phyloP scores from a whole-genome alignment of 2,888 invertebrate genomes.

The Allygus modestus region DNA sequence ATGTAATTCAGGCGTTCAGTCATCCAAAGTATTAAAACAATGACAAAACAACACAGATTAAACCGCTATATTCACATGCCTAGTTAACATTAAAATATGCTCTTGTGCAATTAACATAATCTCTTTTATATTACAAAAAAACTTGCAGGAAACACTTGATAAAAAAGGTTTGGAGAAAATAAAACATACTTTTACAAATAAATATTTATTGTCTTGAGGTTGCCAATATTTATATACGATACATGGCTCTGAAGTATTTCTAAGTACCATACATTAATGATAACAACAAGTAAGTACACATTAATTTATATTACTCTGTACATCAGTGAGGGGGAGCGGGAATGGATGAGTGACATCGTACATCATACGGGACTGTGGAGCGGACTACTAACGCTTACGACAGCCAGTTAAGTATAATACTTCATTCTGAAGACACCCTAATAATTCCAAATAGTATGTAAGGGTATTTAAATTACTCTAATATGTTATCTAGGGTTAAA shows the following conservation, averaged over 20 bases:
- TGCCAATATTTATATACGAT: conserved; percentile 56
- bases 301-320: not conserved
- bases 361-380: not conserved
- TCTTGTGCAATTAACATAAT: too few relatives aligned
- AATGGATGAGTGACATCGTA: not conserved
- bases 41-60: too few relatives aligned
- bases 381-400: not conserved
- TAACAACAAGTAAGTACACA: conserved; percentile 37
- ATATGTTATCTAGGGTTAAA: not conserved
- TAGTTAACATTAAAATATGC: too few relatives aligned
- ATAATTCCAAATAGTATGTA: not conserved
- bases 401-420: conserved; percentile 9
- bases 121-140: too few relatives aligned
- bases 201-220: conserved; percentile 68
- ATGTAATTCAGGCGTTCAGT: too few relatives aligned
- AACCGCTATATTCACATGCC: too few relatives aligned
- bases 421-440: not conserved
- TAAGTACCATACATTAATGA: conserved; percentile 46
- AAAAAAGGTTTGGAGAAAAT: too few relatives aligned
- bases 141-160: too few relatives aligned
- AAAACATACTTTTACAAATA: conserved; percentile 66
- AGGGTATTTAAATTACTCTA: not conserved
- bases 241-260: conserved; percentile 48
- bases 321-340: not conserved
- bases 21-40: too few relatives aligned